These are phyloP conservation scores for Diglossa cyanea DNA, from an alignment of 2,797 vertebrate genomes.

Conservation along the genomic window DNA sequence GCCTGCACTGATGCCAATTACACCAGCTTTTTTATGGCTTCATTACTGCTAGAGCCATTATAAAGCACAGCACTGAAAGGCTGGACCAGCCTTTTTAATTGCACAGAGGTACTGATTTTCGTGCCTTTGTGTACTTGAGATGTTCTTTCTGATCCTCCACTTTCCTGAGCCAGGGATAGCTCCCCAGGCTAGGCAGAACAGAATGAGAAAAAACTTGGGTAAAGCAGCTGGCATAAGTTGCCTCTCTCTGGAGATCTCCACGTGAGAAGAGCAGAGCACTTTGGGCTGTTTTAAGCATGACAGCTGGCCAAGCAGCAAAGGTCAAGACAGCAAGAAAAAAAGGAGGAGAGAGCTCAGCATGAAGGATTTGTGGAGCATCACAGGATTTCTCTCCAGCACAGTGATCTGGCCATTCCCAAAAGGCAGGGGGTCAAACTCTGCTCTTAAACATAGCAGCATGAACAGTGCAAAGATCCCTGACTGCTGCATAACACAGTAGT, in stretches of 20 bases:
- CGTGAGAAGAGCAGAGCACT: neutral
- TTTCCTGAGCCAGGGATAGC: neutral
- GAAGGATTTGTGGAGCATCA: neutral
- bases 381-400: neutral
- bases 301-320: slow-evolving; percentile 32
- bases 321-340: neutral
- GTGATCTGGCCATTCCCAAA: neutral
- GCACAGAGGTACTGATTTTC: neutral
- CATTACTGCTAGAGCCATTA: neutral
- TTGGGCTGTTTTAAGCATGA: slow-evolving; percentile 3
- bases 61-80: neutral
- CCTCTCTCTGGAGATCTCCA: neutral
- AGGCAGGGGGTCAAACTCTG: neutral
- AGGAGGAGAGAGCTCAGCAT: neutral
- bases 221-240: neutral
- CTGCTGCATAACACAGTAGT: neutral
- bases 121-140: neutral
- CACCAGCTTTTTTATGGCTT: slow-evolving; percentile 21
- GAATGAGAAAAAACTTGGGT: neutral
- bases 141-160: neutral
- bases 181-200: neutral
- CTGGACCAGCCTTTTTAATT: neutral
- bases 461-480: neutral
- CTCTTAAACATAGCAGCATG: neutral
- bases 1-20: neutral